phyloP scores from a whole-genome alignment of 2,888 invertebrate genomes.

The Meganola albula region DNA sequence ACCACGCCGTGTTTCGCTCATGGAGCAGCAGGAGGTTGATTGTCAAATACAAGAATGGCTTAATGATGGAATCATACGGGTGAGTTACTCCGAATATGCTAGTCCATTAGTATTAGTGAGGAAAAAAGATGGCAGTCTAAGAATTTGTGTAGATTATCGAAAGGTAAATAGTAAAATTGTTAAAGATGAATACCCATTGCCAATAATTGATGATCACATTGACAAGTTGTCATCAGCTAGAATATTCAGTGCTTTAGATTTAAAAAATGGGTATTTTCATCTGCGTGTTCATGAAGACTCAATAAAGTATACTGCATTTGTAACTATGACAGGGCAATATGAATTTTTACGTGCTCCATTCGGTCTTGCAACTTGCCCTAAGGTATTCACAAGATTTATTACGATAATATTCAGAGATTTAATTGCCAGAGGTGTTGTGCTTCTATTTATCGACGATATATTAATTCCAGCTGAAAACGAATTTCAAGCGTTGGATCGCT shows the following conservation, averaged over 20 bases:
- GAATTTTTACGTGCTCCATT: slow-evolving; percentile 49
- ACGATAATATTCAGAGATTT: slow-evolving; percentile 32
- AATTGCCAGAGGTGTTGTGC: slow-evolving; percentile 10
- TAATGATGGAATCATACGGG: not conserved
- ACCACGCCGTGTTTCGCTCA: slow-evolving; percentile 5
- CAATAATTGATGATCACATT: slow-evolving; percentile 41
- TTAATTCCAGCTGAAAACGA: slow-evolving; percentile 13
- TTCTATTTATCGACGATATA: slow-evolving; percentile 20
- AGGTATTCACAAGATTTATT: slow-evolving; percentile 37
- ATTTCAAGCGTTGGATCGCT: slow-evolving; percentile 7
- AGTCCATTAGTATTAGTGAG: slow-evolving; percentile 5
- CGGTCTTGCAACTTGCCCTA: slow-evolving; percentile 42
- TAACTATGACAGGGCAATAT: slow-evolving; percentile 41
- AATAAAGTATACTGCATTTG: slow-evolving; percentile 42
- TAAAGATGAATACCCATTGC: slow-evolving; percentile 35
- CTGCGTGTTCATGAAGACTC: slow-evolving; percentile 28
- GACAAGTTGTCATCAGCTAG: slow-evolving; percentile 37
- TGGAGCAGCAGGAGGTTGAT: slow-evolving; percentile 1
- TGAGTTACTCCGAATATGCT: slow-evolving; percentile 7
- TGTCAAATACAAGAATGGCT: slow-evolving; percentile 6
- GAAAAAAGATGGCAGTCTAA: slow-evolving; percentile 10
- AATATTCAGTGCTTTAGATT: slow-evolving; percentile 27
- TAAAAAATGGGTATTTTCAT: slow-evolving; percentile 45
- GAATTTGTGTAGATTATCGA: slow-evolving; percentile 43
- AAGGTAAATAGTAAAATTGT: slow-evolving; percentile 1